These are phyloP conservation scores for Syngnathoides biaculeatus DNA, from an alignment of 2,113 vertebrate species.

Conservation along the genomic window DNA sequence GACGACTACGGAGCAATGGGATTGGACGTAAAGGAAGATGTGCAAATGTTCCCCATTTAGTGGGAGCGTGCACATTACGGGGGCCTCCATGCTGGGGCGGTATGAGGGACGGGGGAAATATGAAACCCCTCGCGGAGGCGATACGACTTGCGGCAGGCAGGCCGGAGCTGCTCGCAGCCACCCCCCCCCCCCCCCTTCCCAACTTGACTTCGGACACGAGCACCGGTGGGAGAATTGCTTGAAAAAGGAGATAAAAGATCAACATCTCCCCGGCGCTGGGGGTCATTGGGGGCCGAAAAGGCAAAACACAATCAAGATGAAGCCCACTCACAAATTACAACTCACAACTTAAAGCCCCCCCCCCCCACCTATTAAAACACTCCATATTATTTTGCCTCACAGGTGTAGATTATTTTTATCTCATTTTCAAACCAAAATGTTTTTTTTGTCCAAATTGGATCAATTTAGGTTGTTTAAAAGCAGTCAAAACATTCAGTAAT, in stretches of 20 bases:
- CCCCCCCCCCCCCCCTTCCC: too few species aligned
- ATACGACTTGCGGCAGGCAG: conserved; percentile 70
- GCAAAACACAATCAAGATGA: background rate
- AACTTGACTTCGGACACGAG: background rate
- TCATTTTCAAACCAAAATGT: background rate
- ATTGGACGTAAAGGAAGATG: conserved; percentile 80
- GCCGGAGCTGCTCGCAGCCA: too few species aligned
- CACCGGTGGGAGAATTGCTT: background rate
- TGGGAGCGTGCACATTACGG: conserved; percentile 78
- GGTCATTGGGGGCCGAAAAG: background rate
- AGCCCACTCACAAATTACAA: background rate
- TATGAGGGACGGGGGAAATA: conserved; percentile 79
- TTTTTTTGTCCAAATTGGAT: background rate
- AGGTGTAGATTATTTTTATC: background rate
- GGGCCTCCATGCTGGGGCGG: conserved; percentile 80
- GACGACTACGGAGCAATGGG: conserved; percentile 83
- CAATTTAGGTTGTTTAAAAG: background rate
- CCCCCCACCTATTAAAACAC: too few species aligned
- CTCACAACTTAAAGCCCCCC: too few species aligned
- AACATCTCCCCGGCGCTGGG: background rate
- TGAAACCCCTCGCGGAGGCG: conserved; percentile 75
- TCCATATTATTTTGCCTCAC: background rate
- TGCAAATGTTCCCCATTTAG: conserved; percentile 80
- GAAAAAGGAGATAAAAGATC: background rate
- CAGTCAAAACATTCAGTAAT: background rate